Evolutionary conservation across 2,797 vertebrate genomes (phyloP).

Genomic region (Orestias chungarensis): DNA sequence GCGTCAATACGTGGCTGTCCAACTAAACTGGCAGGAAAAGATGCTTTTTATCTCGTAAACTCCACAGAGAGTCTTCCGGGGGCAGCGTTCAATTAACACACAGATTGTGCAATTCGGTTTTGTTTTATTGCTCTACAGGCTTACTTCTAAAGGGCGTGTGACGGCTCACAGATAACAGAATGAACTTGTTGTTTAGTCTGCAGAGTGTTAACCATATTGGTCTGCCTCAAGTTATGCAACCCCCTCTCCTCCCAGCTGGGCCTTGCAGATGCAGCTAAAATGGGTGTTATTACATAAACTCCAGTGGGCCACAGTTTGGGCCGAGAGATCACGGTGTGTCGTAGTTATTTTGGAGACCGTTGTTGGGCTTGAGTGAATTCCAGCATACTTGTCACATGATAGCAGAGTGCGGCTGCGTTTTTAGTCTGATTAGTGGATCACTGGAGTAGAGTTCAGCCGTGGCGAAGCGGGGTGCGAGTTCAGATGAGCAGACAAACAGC

Average conservation of each 20-base stretch:
- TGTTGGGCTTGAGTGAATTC: slow-evolving; percentile 30
- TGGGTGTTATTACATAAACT: slow-evolving; percentile 54
- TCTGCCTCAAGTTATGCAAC: slow-evolving; percentile 33
- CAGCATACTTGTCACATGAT: slow-evolving; percentile 17
- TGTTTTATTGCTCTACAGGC: neutral
- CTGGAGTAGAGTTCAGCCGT: slow-evolving; percentile 28
- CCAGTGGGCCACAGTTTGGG: slow-evolving; percentile 39
- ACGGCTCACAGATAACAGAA: slow-evolving; percentile 29
- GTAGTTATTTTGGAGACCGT: slow-evolving; percentile 50
- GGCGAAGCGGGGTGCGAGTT: neutral
- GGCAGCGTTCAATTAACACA: too few species aligned
- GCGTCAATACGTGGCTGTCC: too few species aligned
- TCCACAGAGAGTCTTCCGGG: too few species aligned
- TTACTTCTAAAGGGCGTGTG: neutral
- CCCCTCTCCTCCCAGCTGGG: neutral
- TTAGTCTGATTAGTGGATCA: slow-evolving; percentile 62
- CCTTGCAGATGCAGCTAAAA: slow-evolving; percentile 2
- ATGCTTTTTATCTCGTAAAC: too few species aligned
- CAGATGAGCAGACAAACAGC: neutral
- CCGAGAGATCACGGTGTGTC: slow-evolving; percentile 44
- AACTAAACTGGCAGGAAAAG: too few species aligned
- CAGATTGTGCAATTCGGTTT: slow-evolving; percentile 33
- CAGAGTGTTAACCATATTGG: neutral
- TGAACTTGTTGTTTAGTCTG: neutral
- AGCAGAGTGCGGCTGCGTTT: slow-evolving; percentile 34